Evolutionary conservation across 2,888 invertebrate species (phyloP).

Genomic region (Drosophila planitibia): DNA sequence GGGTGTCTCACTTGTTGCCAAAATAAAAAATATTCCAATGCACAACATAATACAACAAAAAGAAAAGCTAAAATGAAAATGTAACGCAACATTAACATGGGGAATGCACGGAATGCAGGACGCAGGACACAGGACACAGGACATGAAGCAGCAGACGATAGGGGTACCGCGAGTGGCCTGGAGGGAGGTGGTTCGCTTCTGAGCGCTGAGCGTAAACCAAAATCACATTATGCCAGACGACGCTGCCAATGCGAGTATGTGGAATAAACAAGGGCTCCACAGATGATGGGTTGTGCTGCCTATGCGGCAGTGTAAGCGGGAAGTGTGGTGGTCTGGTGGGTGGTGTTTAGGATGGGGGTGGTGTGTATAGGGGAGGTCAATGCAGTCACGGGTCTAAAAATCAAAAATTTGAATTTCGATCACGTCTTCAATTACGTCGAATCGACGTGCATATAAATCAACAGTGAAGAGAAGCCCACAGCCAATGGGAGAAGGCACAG

Average conservation of each 20-base stretch:
- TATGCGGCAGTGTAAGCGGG: background rate
- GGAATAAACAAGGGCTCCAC: conserved; percentile 27
- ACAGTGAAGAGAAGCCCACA: conserved; percentile 53
- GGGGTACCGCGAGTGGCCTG: background rate
- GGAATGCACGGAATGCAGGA: conserved; percentile 4
- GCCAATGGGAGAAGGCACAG: conserved; percentile 2
- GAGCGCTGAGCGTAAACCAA: conserved; percentile 51
- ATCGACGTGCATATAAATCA: conserved; percentile 81
- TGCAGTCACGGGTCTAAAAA: conserved; percentile 73
- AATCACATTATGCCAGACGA: conserved; percentile 70
- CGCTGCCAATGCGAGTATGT: conserved; percentile 34
- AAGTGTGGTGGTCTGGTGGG: too few relatives aligned
- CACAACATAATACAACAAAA: conserved; percentile 24
- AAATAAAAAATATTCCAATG: conserved; percentile 60
- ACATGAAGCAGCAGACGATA: background rate
- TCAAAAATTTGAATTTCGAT: conserved; percentile 81
- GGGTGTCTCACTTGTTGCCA: conserved; percentile 65
- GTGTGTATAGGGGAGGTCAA: conserved; percentile 28
- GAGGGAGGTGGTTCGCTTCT: background rate
- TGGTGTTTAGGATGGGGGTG: too few relatives aligned
- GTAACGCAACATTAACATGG: conserved; percentile 48
- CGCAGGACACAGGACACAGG: background rate
- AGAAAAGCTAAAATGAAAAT: conserved; percentile 15
- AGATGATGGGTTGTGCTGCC: background rate
- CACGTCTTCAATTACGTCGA: conserved; percentile 81